Evolutionary conservation across 53 echinoderm and acorn worm genomes (phyloP), one percentile per base, ranked within the genome.

Genomic region (Paracentrotus lividus): DNA sequence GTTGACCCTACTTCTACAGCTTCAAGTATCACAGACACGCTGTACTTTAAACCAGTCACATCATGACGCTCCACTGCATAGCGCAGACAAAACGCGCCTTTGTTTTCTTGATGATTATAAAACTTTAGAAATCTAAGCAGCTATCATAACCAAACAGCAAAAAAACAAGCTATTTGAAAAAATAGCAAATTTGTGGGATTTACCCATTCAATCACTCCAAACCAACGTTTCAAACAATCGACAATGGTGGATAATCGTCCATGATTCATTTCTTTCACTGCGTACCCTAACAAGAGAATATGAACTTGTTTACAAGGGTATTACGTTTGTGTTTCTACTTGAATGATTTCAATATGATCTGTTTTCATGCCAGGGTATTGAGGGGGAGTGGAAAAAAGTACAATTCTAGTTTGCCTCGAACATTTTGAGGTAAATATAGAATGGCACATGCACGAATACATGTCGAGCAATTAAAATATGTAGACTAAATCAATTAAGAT

Each of bases 241-340:
- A 81, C 81, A 81, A 81, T 81, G 18, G 33, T 45, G 0, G 8
- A 43, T 77, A 42, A 77, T 81, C 38, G 14, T 45, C 81, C 47
- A 81, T 81, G 81, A 81, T 47, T 81, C 81, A 81, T 81, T 81
- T 81, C 27, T 44, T 4, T 26, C 81, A 45, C 10, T 5, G n/a
- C 36, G 9, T 42, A 76, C 9, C 40, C 81, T 38, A 72, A 72
- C 72, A 72, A 18, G 81, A 81, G 81, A 24, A 81, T n/a, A n/a
- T 24, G 81, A 81, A 81, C 81, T 81, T 81, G 81, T 81, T 81
- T 81, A 81, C 47, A 81, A 81, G n/a, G 26, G 81, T n/a, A 81
- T 81, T 81, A 44, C 81, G n/a, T 47, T 81, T 81, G 81, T 81
- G 26, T 81, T 81, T 81, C 81, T 44, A 47, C 81, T 81, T n/a